Conservation (phyloP, 1,140 invertebrate species). For the Drosophila paulistorum region DNA sequence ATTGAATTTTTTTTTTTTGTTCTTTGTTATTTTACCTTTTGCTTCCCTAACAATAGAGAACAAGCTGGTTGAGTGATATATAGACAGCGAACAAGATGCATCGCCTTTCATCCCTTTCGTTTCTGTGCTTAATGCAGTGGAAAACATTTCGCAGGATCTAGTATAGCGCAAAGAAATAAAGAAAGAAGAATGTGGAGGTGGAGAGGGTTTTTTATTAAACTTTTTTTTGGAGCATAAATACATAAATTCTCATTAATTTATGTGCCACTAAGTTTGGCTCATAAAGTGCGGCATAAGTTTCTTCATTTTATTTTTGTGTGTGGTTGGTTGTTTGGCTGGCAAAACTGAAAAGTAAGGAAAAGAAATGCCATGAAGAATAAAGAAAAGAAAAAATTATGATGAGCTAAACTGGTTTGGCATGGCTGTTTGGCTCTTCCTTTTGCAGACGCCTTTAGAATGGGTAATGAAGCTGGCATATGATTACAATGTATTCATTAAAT, state of each 20-base stretch:
- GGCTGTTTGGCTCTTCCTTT: too few relatives aligned
- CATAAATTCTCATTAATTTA: slow-evolving; percentile 81
- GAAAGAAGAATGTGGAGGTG: too few relatives aligned
- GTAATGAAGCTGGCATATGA: slow-evolving; percentile 62
- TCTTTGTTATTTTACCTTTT: background rate
- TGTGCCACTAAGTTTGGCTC: slow-evolving; percentile 50
- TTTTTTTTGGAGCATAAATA: slow-evolving; percentile 64
- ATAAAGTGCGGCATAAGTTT: slow-evolving; percentile 71
- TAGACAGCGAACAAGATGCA: slow-evolving; percentile 21
- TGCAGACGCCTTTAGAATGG: slow-evolving; percentile 20
- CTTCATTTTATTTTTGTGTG: background rate
- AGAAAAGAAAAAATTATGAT: background rate
- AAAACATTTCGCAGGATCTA: slow-evolving; percentile 37
- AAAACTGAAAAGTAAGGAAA: slow-evolving; percentile 6
- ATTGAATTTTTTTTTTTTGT: slow-evolving; percentile 66
- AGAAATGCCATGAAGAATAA: slow-evolving; percentile 5
- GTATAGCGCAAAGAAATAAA: too few relatives aligned
- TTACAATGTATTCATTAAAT: slow-evolving; percentile 12
- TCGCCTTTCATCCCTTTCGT: slow-evolving; percentile 1
- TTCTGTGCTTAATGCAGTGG: slow-evolving; percentile 66
- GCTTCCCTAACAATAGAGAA: slow-evolving; percentile 34
- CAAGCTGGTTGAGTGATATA: slow-evolving; percentile 42
- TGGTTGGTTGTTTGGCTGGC: slow-evolving; percentile 15
- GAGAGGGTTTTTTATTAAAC: slow-evolving; percentile 30
- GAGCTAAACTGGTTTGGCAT: background rate